Percentiles rank a stretch among this genome's conserved stretches.
These are phyloP conservation scores for Malacoctenus gilli DNA, from an alignment of 2,797 vertebrate species.

Conservation along the genomic window DNA sequence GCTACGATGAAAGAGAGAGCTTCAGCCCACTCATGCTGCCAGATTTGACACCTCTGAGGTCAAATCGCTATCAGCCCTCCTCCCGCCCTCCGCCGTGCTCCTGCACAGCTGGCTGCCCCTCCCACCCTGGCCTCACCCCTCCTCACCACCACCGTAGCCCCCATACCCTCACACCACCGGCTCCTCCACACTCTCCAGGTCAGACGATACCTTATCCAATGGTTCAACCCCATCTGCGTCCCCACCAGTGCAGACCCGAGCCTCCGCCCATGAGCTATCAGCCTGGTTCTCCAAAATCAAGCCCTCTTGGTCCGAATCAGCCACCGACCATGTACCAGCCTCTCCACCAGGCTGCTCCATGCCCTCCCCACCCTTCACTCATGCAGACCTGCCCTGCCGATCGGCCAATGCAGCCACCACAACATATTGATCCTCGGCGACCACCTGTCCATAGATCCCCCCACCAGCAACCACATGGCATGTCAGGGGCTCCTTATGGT, in stretches of 20 bases:
- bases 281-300: slow-evolving; percentile 77
- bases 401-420: slow-evolving; percentile 59
- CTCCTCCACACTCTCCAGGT: slow-evolving; percentile 66
- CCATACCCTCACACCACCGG: slow-evolving; percentile 71
- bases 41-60: slow-evolving; percentile 71
- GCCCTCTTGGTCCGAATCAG: slow-evolving; percentile 63
- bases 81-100: slow-evolving; percentile 76
- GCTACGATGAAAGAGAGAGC: slow-evolving; percentile 85
- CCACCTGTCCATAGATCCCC: slow-evolving; percentile 75
- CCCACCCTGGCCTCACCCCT: slow-evolving; percentile 62
- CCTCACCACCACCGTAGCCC: slow-evolving; percentile 67
- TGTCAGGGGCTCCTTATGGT: slow-evolving; percentile 67
- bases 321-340: slow-evolving; percentile 74
- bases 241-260: slow-evolving; percentile 76
- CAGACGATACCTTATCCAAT: slow-evolving; percentile 58
- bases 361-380: slow-evolving; percentile 71
- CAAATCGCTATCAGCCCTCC: slow-evolving; percentile 72
- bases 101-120: slow-evolving; percentile 66
- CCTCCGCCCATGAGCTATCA: slow-evolving; percentile 69
- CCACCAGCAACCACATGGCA: slow-evolving; percentile 69
- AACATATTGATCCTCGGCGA: slow-evolving; percentile 71
- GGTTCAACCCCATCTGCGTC: slow-evolving; percentile 65
- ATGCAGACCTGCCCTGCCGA: slow-evolving; percentile 73
- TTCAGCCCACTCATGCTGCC: slow-evolving; percentile 80
- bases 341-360: slow-evolving; percentile 72